Base-by-base conservation (phyloP, 2,113 vertebrate species). In the Lasiurus cinereus region DNA sequence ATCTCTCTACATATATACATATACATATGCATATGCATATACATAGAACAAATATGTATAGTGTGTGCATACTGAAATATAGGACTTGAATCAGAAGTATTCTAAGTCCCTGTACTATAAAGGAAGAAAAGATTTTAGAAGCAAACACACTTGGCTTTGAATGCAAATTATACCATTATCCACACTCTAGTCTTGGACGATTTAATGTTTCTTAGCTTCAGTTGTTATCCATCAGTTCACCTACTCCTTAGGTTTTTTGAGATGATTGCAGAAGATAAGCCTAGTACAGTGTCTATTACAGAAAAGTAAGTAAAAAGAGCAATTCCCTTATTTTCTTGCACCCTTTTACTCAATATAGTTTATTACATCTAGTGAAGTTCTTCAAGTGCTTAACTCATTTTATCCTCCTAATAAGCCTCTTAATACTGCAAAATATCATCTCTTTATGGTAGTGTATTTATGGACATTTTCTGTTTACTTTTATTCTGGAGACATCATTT, bases 181-280 rank as follows among this genome's bases (percentile, higher is more conserved):
- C 3, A 79, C 0, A 22, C 18, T 66, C 1, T 83, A 77, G 67
- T 6, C 11, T 27, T 89, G 18, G 9, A 46, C 19, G 36, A 31
- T 59, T 78, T 48, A 72, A 67, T 73, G 19, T n/a, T 62, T 83
- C 8, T 48, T 85, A 92, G 15, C 36, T 3, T 3, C 43, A 66
- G 2, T 31, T 83, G 15, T 73, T 29, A 54, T 80, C 39, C 70
- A 19, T 36, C 56, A 78, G 11, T 78, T 70, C 54, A 89, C 29
- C 33, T 39, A 59, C 29, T 29, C 88, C 88, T 89, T 86, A 85
- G n/a, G 59, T 86, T 31, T 91, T 6, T 74, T 77, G 62, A 66
- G 22, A 33, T 69, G 50, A 59, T 72, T 21, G 5, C 2, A 78
- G 8, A 39, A 67, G 24, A 22, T 52, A 33, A 87, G 15, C 31